A percentile compares a stretch with the other conserved stretches of the same genome.
These are phyloP conservation scores for Conistra vaccinii DNA, from an alignment of 2,888 invertebrate species.

Conservation along the genomic window DNA sequence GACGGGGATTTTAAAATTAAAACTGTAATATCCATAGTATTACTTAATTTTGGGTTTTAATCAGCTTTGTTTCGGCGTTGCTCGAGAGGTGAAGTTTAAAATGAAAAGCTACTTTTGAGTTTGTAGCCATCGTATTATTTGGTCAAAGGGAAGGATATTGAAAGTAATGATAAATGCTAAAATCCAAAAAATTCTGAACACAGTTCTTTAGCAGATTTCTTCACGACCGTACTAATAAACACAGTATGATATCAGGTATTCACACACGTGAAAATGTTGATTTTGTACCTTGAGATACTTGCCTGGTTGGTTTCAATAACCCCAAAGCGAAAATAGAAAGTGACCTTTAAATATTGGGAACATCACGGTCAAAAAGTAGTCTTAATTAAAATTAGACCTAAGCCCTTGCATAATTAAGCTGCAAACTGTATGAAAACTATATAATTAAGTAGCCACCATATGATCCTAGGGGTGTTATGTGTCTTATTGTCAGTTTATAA, in stretches of 20 bases:
- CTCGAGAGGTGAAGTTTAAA: constrained; percentile 6
- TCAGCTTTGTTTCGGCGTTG: constrained; percentile 14
- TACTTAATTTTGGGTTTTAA: constrained; percentile 48
- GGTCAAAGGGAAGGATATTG: not conserved
- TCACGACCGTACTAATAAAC: not conserved
- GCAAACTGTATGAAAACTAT: constrained; percentile 6
- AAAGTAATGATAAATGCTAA: not conserved
- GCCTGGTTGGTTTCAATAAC: not conserved
- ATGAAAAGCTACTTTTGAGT: constrained; percentile 1
- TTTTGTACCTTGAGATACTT: not conserved
- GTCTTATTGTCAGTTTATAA: constrained; percentile 51
- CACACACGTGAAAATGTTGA: not conserved
- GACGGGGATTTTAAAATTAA: constrained; percentile 57
- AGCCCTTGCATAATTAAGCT: constrained; percentile 1
- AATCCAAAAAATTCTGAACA: not conserved
- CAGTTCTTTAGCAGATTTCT: too few species aligned
- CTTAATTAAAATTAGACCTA: constrained; percentile 19
- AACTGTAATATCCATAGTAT: constrained; percentile 45
- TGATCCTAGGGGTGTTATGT: constrained; percentile 26
- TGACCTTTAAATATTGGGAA: constrained; percentile 4
- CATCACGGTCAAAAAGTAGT: not conserved
- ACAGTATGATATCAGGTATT: not conserved
- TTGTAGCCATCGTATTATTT: not conserved
- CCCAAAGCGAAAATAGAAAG: not conserved
- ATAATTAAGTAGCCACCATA: constrained; percentile 38